These are phyloP conservation scores for Nymphalis c-album DNA, from an alignment of 2,888 invertebrate species.

Conservation along the genomic window DNA sequence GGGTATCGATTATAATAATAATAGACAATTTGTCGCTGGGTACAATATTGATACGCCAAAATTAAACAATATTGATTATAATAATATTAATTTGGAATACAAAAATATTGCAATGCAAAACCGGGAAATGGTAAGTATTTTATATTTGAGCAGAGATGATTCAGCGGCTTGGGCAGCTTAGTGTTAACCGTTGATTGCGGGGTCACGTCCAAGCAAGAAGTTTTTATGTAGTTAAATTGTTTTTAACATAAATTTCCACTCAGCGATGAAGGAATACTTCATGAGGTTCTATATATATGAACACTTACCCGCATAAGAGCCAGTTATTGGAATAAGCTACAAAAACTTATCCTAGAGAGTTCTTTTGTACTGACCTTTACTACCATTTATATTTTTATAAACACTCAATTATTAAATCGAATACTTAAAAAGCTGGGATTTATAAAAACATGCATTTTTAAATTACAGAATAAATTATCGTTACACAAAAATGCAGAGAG, in stretches of 20 bases:
- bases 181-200: no score
- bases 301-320: no score
- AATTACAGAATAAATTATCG: constrained; percentile 1
- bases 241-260: no score
- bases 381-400: no score
- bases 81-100: not conserved
- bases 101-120: not conserved
- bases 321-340: no score
- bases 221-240: no score
- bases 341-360: no score
- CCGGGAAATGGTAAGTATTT: not conserved
- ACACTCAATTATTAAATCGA: no score
- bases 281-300: no score
- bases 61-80: not conserved
- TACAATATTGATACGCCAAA: constrained; percentile 20
- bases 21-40: constrained; percentile 11
- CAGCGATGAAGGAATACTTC: no score
- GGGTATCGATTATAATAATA: not conserved
- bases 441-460: not conserved
- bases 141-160: not conserved
- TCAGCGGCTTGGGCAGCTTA: not conserved
- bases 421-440: not conserved
- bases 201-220: no score
- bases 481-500: not conserved
- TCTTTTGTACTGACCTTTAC: no score